Evolutionary conservation across 2,797 vertebrate species (phyloP).

Genomic region (Florisuga fusca): DNA sequence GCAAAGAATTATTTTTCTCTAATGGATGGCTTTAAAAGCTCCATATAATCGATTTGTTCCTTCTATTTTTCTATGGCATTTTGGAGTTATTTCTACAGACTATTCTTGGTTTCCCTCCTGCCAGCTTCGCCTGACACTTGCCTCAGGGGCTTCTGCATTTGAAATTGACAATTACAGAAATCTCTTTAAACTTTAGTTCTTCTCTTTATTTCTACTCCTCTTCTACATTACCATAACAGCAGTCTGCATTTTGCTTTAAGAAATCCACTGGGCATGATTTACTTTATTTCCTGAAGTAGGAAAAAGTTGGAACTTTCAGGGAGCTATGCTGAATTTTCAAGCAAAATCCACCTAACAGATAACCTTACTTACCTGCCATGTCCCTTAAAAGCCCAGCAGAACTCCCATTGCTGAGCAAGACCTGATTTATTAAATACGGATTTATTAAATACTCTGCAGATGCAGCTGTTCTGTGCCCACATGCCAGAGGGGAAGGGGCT

Average conservation of each 20-base stretch:
- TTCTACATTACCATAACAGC: constrained; percentile 5
- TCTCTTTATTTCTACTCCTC: constrained; percentile 42
- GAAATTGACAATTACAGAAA: constrained; percentile 34
- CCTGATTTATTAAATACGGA: not conserved
- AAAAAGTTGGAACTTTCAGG: constrained; percentile 24
- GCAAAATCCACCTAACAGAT: not conserved
- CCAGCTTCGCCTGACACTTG: constrained; percentile 19
- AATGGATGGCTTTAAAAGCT: constrained; percentile 26
- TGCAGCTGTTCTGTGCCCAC: not conserved
- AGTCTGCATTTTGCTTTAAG: constrained; percentile 42
- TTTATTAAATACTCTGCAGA: not conserved
- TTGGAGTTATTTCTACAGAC: constrained; percentile 47
- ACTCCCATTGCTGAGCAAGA: not conserved
- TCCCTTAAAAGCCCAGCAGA: not conserved
- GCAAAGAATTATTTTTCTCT: not conserved
- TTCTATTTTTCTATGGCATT: constrained; percentile 27
- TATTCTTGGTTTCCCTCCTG: constrained; percentile 22
- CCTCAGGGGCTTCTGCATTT: constrained; percentile 49
- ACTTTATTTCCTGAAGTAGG: not conserved
- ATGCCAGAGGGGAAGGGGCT: not conserved
- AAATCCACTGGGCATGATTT: constrained; percentile 24
- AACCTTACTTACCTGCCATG: not conserved
- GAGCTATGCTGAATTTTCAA: not conserved
- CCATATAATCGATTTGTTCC: constrained; percentile 22
- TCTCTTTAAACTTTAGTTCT: constrained; percentile 36